Evolutionary conservation across 2,113 vertebrate genomes (phyloP).

Genomic region (Epinephelus fuscoguttatus): DNA sequence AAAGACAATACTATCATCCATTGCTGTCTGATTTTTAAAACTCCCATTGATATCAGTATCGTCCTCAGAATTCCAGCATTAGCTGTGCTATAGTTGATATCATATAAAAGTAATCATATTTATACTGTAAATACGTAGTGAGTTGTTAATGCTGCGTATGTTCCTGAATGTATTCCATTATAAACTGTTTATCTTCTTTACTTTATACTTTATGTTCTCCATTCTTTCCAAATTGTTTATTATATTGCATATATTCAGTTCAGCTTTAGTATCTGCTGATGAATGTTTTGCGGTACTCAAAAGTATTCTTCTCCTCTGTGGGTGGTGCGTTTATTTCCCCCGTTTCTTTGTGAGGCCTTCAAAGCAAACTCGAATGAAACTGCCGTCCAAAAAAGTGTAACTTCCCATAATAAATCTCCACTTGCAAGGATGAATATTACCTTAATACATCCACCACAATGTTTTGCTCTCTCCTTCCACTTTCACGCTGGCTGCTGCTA

Average conservation of each 20-base stretch:
- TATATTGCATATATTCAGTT: background rate
- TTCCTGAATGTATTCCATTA: background rate
- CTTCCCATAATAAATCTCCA: conserved; percentile 63
- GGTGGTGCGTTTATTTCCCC: background rate
- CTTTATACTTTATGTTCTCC: background rate
- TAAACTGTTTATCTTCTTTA: background rate
- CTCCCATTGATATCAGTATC: no score
- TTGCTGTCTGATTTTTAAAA: background rate
- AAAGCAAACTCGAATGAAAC: conserved; percentile 50
- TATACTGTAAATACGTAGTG: background rate
- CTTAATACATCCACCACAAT: conserved; percentile 56
- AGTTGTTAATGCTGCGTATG: background rate
- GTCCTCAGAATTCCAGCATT: background rate
- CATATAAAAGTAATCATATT: background rate
- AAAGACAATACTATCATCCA: background rate
- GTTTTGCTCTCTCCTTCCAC: conserved; percentile 67
- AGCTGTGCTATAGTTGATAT: background rate
- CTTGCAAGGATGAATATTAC: conserved; percentile 65
- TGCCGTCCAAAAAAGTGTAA: conserved; percentile 53
- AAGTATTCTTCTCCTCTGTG: background rate
- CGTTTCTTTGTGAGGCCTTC: conserved; percentile 18
- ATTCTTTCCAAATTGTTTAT: background rate
- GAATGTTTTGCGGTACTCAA: background rate
- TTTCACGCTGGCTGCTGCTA: conserved; percentile 70
- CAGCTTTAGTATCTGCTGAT: conserved; percentile 12